Base-by-base conservation (phyloP, 1,140 invertebrate genomes). In the Sinonovacula constricta region DNA sequence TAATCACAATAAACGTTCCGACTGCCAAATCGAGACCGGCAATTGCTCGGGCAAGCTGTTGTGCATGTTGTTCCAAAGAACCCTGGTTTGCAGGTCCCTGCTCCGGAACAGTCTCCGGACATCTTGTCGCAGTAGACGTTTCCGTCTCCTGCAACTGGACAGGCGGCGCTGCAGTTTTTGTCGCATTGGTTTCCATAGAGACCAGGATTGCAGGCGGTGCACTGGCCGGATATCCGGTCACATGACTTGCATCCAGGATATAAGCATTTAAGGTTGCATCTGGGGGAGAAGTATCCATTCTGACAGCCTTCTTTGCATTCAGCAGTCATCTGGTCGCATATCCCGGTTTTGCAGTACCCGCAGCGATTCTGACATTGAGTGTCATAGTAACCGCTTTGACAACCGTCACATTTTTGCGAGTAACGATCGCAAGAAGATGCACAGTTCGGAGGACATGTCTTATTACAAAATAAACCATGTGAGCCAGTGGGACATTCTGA, bases 401-500 rank as follows among this genome's bases (percentile, higher is more conserved):
- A 71, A 2, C 33, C 30, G 18, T 59, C 51, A 34, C 68, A 71
- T 28, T 33, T 28, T 0, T 24, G 30, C 22, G 24, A 24, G 18
- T 59, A 57, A 24, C 68, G 49, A 14, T 14, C 7, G 28, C 68
- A 71, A 4, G 49, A 24, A 59, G n/a, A 28, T 0, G 15, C 56
- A 36, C 68, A 71, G 15, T 26, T 71, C 18, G 26, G n/a, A 15
- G 68, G 45, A 59, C 53, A 71, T 10, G 3, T 22, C 28, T 33
- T 2, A 12, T 60, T 26, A 56, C 68, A 71, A 4, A 33, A 24
- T 15, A 33, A 1, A 0, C 68, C 68, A 56, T 59, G 53, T 10
- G n/a, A 59, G 15, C 53, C 51, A 33, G 36, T 22, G 1, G 68
- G 54, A 39, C 68, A 71, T 28, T 54, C 68, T 71, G 68, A 3